A percentile compares a stretch with the other conserved stretches of the same genome.
phyloP scores from a whole-genome alignment of 2,888 invertebrate genomes.

The Eurois occulta region DNA sequence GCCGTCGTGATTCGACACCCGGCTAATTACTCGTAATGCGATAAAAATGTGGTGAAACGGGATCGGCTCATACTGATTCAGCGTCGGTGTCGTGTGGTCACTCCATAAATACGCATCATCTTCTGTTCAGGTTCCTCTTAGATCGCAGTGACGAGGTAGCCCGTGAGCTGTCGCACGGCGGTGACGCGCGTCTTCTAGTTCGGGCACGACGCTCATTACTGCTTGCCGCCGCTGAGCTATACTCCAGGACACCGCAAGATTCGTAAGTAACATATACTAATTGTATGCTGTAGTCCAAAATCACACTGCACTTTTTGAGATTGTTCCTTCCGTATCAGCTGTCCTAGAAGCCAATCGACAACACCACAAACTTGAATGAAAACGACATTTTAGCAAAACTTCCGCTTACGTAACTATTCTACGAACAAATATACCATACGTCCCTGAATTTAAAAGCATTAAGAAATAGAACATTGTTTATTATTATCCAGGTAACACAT shows the following conservation, averaged over 20 bases:
- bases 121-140: constrained; percentile 80
- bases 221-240: constrained; percentile 87
- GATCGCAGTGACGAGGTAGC: constrained; percentile 88
- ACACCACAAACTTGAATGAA: background rate
- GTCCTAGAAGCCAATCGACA: background rate
- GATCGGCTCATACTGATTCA: too few relatives aligned
- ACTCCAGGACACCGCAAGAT: constrained; percentile 82
- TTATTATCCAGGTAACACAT: too few relatives aligned
- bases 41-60: too few relatives aligned
- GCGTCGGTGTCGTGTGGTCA: too few relatives aligned
- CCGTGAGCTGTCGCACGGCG: constrained; percentile 82
- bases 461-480: too few relatives aligned
- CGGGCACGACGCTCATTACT: constrained; percentile 86
- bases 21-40: too few relatives aligned
- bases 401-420: background rate
- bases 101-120: too few relatives aligned
- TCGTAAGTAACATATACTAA: constrained; percentile 61
- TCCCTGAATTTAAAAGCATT: background rate
- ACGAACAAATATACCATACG: background rate
- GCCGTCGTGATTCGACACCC: too few relatives aligned
- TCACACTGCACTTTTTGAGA: background rate
- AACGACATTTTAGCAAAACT: background rate
- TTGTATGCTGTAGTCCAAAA: background rate
- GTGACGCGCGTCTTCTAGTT: constrained; percentile 85
- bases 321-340: background rate